phyloP scores from a whole-genome alignment of 1,140 invertebrate genomes.

The Aradophagus sp. region DNA sequence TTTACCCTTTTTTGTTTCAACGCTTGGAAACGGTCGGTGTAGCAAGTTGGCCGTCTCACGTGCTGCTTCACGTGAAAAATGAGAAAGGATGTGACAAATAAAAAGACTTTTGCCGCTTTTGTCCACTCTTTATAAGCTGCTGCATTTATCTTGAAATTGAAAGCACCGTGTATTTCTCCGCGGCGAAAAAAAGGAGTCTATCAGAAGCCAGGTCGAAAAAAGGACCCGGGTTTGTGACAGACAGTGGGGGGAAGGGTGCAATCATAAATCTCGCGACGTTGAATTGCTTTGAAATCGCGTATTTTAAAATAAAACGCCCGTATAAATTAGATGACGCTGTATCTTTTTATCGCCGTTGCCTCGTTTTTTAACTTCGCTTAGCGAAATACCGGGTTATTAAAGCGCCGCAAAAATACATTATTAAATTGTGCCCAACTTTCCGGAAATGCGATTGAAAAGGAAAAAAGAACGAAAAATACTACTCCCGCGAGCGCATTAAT shows the following conservation, averaged over 20 bases:
- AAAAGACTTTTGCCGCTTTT: constrained; percentile 41
- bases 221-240: too few relatives aligned
- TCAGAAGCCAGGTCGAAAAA: too few relatives aligned
- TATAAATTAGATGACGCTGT: constrained; percentile 4
- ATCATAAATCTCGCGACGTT: constrained; percentile 25
- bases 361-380: too few relatives aligned
- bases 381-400: too few relatives aligned
- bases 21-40: constrained; percentile 36
- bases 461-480: too few relatives aligned
- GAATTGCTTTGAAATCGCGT: constrained; percentile 25
- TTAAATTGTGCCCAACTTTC: too few relatives aligned
- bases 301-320: constrained; percentile 6
- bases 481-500: too few relatives aligned
- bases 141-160: constrained; percentile 55
- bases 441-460: too few relatives aligned
- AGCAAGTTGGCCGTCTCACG: constrained; percentile 30
- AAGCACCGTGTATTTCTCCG: constrained; percentile 46
- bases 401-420: too few relatives aligned
- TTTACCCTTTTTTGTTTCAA: too few relatives aligned
- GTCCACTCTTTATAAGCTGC: constrained; percentile 46
- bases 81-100: constrained; percentile 43
- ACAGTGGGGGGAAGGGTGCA: too few relatives aligned
- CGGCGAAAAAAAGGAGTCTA: constrained; percentile 22
- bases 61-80: constrained; percentile 49
- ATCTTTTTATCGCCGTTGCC: too few relatives aligned